Evolutionary conservation across 2,888 invertebrate genomes (phyloP), one percentile per base, ranked within the genome.

Genomic region (Andrena dorsata): DNA sequence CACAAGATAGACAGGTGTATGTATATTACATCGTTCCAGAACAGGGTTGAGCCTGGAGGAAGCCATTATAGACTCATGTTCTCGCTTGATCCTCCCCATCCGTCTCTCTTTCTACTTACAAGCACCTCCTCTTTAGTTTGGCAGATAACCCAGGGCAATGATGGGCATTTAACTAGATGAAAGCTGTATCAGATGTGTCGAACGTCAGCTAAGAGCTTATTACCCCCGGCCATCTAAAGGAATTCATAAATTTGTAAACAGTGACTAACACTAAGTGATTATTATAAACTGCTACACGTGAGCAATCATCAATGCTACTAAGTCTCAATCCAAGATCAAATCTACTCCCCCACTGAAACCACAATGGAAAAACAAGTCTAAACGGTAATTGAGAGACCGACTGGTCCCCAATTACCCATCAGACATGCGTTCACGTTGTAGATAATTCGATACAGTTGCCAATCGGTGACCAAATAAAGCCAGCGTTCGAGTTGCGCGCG

Each of bases 21-120:
- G 81, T 74, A 80, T 66, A 79, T 82, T 80, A 66, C 74, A 73
- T 74, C 75, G 78, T 88, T 83, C 74, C 80, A 83, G 82, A 83
- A 76, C 80, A 80, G 71, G 86, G 85, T 85, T 73, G 87, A 87
- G 86, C 88, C 86, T 79, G 69, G 79, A 89, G 91, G 90, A 90
- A 90, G 89, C 89, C 89, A 90, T 91, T 90, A 88, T 73, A 82
- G 84, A 84, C 80, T 82, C 72, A 53, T 71, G 83, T 83, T 83
- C 83, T 72, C 79, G 66, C 79, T 85, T 83, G 63, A 56, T 75
- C 80, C 72, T 47, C 70, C 73, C 71, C 53, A 64, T 56, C 61
- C 28, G 51, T 71, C 82, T 76, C 69, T 66, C 75, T 70, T 77
- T 77, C 72, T 63, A 51, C 76, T 78, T 65, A 63, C 71, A 64